Evolutionary conservation across 1,140 invertebrate genomes (phyloP), one percentile per base, ranked within the genome.

Genomic region (Bicyclus anynana): DNA sequence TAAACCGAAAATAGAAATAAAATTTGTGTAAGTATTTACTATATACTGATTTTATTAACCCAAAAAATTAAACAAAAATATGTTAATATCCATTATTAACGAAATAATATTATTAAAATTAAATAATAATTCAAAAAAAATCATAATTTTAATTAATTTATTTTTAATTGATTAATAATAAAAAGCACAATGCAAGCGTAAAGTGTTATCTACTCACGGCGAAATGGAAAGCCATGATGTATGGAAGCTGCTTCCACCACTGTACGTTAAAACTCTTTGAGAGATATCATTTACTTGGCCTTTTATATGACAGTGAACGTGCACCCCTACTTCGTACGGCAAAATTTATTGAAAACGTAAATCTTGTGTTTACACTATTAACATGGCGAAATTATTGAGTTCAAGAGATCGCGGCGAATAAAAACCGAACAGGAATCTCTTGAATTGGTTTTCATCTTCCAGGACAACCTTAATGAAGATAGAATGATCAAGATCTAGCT

Each of bases 261-360:
- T 20, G 42, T 51, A 46, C 47, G 54, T 40, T 51, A 62, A 35
- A 59, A 69, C 62, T 67, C 48, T 59, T 65, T 38, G 35, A 21
- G 46, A 53, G n/a, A 17, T 29, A 29, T 14, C 21, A 37, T 7
- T 27, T 44, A 35, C 33, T 38, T 53, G 12, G 73, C 66, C 79
- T 84, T 84, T 72, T 84, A 84, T 84, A 84, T 75, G 53, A 70
- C 71, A 72, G 81, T 81, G 81, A 84, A 82, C 66, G 81, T 77
- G 35, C 67, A 79, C 79, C 79, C 78, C 79, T 81, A 65, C 62
- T 59, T 52, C 53, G 26, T 51, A 37, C 51, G 10, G 29, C 26
- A 16, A 44, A 51, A 46, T 56, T 44, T 51, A 51, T 46, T 37
- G 46, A 56, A 58, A 47, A 66, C 46, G 40, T 51, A 53, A 53